Evolutionary conservation across 2,797 vertebrate species (phyloP), one percentile per base, ranked within the genome.

Genomic region (Acanthis flammea): DNA sequence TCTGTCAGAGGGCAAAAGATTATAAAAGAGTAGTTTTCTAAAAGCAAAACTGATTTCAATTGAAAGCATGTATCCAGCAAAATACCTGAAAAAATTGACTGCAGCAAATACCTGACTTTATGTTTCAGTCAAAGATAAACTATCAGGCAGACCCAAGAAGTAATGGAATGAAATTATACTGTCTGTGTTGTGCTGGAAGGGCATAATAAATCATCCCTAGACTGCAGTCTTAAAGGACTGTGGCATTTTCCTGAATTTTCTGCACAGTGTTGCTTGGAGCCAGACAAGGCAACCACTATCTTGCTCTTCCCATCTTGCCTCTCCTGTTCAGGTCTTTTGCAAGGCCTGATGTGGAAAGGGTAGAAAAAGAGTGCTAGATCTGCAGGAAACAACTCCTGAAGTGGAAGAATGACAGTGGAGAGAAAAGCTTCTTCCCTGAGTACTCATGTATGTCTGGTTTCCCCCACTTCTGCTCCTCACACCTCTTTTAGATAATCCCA

Each of bases 101-200:
- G 73, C 79, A 81, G 62, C 66, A 76, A 92, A 90, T 86, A 70
- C 44, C 79, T 91, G 72, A 68, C 94, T 94, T 91, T 13, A 44
- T 86, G 68, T 71, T 91, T 77, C 85, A 95, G 79, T 39, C 75
- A 86, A 81, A 81, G 81, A 78, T 88, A 86, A 95, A 84, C 37
- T 88, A 75, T 68, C 62, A 48, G 44, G 21, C 68, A 95, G 81
- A 58, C 84, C 83, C 91, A 80, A 94, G 65, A 91, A 88, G 86
- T 91, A 94, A 78, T 68, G 37, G 78, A 87, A 89, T 94, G 61
- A 95, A 95, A 95, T 96, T 86, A 84, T 72, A 42, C 62, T 88
- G 76, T 72, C 88, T 65, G 55, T 79, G 53, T 79, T 85, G 65
- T 35, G 68, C 60, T 91, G 54, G 51, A 87, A 89, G 85, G 79